These are phyloP conservation scores for Crypturellus tataupa DNA, from an alignment of 2,797 vertebrate species.

Conservation along the genomic window DNA sequence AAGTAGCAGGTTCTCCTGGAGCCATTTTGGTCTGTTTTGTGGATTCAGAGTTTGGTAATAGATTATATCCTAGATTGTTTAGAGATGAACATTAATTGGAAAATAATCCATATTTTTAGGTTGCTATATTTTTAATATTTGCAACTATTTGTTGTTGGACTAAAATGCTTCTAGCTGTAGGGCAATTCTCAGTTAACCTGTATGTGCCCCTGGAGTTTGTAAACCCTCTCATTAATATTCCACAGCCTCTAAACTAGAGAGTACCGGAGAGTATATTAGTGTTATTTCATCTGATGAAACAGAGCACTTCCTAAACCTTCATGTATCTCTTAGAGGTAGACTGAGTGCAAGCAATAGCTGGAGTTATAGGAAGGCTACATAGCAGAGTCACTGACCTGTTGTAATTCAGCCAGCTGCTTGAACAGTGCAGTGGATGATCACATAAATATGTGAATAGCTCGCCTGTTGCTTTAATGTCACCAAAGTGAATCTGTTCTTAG, in stretches of 20 bases:
- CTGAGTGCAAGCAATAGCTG: background rate
- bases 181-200: background rate
- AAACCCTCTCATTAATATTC: background rate
- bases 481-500: background rate
- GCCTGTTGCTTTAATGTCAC: background rate
- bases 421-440: background rate
- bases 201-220: constrained; percentile 35
- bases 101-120: constrained; percentile 12
- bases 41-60: constrained; percentile 14
- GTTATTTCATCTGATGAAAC: constrained; percentile 14
- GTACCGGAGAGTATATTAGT: background rate
- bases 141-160: constrained; percentile 35
- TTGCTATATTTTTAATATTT: constrained; percentile 49
- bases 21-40: constrained; percentile 48
- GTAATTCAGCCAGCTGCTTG: constrained; percentile 22
- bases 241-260: constrained; percentile 29
- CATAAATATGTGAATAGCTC: background rate
- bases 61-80: constrained; percentile 20
- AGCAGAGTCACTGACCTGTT: constrained; percentile 13
- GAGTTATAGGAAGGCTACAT: background rate
- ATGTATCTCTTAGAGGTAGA: background rate
- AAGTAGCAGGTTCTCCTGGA: constrained; percentile 58
- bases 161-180: constrained; percentile 37
- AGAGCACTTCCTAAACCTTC: constrained; percentile 30
- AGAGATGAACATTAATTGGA: constrained; percentile 35